Evolutionary conservation across 2,888 invertebrate genomes (phyloP).

Genomic region (Brachynemurus nebulosus): DNA sequence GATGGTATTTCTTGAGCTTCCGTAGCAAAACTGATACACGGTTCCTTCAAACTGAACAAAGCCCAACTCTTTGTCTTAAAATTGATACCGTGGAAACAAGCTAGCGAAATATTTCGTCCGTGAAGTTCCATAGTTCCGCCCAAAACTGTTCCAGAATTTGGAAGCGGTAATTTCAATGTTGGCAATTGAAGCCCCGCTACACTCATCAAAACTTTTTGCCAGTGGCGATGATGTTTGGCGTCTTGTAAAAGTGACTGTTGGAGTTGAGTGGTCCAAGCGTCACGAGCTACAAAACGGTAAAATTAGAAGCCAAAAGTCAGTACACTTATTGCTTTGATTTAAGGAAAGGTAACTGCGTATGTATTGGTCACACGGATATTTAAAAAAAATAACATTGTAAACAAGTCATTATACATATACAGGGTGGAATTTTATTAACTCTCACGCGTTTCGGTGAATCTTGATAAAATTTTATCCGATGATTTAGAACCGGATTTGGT

Average conservation of each 20-base stretch:
- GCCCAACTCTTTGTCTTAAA: constrained; percentile 95
- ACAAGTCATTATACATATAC: no score
- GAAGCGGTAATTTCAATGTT: constrained; percentile 52
- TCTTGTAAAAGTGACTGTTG: constrained; percentile 33
- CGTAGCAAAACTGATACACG: constrained; percentile 82
- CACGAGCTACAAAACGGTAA: constrained; percentile 17
- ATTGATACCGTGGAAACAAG: constrained; percentile 95
- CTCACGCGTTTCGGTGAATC: no score
- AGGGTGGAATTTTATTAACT: no score
- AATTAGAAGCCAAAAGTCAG: no score
- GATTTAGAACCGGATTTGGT: no score
- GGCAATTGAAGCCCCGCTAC: constrained; percentile 71
- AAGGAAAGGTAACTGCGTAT: neutral
- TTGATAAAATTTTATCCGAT: no score
- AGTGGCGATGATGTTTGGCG: constrained; percentile 79
- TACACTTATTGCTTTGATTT: neutral
- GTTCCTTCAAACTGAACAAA: constrained; percentile 83
- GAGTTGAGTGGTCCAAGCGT: constrained; percentile 17
- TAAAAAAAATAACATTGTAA: neutral
- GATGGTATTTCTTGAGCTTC: constrained; percentile 79
- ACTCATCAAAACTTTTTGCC: constrained; percentile 77
- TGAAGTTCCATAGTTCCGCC: constrained; percentile 83
- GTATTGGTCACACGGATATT: neutral
- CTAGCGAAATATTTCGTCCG: constrained; percentile 82
- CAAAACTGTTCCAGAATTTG: constrained; percentile 59